Conservation (phyloP, 2,888 invertebrate species). For the Drosophila multiciliata region DNA sequence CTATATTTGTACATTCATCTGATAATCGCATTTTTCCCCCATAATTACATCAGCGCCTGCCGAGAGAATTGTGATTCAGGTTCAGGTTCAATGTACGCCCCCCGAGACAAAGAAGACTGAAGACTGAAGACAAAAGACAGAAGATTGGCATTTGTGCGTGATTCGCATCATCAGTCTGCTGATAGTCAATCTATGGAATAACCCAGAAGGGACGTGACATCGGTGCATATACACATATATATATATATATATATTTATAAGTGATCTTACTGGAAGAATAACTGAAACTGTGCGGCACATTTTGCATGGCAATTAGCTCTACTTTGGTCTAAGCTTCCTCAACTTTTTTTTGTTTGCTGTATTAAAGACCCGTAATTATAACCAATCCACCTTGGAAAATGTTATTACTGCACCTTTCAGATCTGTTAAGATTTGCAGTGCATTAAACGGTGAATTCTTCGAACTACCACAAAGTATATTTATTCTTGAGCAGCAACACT, state of each 20-base stretch:
- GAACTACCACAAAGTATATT: not conserved
- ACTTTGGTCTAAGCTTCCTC: constrained; percentile 2
- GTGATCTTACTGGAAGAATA: constrained; percentile 3
- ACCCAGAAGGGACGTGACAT: constrained; percentile 53
- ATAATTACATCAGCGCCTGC: constrained; percentile 35
- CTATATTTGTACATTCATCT: not conserved
- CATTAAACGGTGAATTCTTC: not conserved
- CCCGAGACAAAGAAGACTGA: constrained; percentile 10
- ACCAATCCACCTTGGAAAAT: not conserved
- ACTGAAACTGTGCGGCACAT: constrained; percentile 10
- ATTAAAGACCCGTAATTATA: not conserved
- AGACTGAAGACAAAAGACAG: not conserved
- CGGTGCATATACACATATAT: not conserved
- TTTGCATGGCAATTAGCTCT: constrained; percentile 49
- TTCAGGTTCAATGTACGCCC: constrained; percentile 49
- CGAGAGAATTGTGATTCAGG: constrained; percentile 6
- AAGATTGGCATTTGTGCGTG: constrained; percentile 37
- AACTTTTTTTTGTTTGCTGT: not conserved
- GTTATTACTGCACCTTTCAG: not conserved
- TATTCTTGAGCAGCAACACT: not conserved
- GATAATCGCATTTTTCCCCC: constrained; percentile 18
- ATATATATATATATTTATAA: not conserved
- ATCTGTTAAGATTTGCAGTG: not conserved
- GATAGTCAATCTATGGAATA: constrained; percentile 46
- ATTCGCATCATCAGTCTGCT: constrained; percentile 36